Percentiles rank a stretch among this genome's conserved stretches.
These are phyloP conservation scores for Lipophrys pholis DNA, from an alignment of 2,113 vertebrate species.

Conservation along the genomic window DNA sequence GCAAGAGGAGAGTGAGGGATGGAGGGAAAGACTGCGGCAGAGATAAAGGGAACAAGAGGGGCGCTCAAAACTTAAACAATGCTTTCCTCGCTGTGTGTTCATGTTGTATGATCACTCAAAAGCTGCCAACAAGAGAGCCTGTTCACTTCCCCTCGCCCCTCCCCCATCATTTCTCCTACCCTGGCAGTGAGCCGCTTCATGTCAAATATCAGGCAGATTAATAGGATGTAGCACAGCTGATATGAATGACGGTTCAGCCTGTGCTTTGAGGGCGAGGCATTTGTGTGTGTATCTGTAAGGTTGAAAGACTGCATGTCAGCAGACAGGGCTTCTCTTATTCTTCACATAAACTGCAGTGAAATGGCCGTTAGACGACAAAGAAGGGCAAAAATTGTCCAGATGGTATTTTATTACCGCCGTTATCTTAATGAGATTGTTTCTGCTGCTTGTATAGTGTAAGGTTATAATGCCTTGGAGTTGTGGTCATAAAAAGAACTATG, in stretches of 20 bases:
- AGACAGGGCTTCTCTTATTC: not conserved
- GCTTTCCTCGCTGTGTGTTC: constrained; percentile 46
- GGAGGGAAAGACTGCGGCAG: constrained; percentile 31
- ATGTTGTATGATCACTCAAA: constrained; percentile 59
- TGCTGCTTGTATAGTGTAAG: not conserved
- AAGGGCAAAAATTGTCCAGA: not conserved
- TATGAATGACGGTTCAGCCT: constrained; percentile 47
- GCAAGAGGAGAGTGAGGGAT: constrained; percentile 40
- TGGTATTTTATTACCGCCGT: not conserved
- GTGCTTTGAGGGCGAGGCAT: constrained; percentile 27
- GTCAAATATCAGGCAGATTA: constrained; percentile 64
- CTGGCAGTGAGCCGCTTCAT: constrained; percentile 40
- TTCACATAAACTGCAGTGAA: constrained; percentile 12
- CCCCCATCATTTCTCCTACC: constrained; percentile 33
- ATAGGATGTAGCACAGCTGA: constrained; percentile 37
- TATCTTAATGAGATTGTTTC: not conserved
- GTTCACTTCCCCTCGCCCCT: constrained; percentile 33
- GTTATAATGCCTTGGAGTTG: constrained; percentile 4
- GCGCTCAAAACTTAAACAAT: constrained; percentile 61
- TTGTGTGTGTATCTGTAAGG: constrained; percentile 5
- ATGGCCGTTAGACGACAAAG: constrained; percentile 8
- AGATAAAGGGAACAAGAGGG: constrained; percentile 52
- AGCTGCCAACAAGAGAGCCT: constrained; percentile 57
- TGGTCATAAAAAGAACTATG: not conserved
- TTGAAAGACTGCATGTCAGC: constrained; percentile 20